phyloP scores from a whole-genome alignment of 2,113 vertebrate species.

The Cyanistes caeruleus region DNA sequence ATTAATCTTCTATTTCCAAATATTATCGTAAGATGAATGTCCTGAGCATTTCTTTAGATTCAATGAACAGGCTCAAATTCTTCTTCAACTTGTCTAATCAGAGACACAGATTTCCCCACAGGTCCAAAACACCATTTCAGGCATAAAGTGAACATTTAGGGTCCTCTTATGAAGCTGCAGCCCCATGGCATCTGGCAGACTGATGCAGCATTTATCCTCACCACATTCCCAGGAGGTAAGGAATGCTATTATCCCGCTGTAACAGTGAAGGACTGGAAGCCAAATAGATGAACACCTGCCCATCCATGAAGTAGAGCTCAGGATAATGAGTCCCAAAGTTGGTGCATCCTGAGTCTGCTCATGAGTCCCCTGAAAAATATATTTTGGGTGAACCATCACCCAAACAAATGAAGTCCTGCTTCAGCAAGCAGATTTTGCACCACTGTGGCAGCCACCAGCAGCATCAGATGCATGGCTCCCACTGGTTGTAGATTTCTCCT shows the following conservation, averaged over 20 bases:
- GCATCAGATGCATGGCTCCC: fast-evolving
- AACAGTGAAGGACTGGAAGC: neutral
- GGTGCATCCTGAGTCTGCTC: neutral
- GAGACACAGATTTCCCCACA: neutral
- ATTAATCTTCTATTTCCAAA: neutral
- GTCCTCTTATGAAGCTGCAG: neutral
- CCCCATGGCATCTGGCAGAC: neutral
- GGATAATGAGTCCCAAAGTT: neutral
- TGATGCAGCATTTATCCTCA: neutral
- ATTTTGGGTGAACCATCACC: neutral
- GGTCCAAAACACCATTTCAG: neutral
- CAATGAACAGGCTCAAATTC: neutral
- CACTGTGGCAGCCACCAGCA: neutral
- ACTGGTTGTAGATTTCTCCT: neutral
- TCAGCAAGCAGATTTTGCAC: neutral
- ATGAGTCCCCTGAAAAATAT: neutral
- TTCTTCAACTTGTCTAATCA: neutral
- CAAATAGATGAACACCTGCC: neutral
- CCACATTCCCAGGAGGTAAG: neutral
- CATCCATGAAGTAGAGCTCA: neutral
- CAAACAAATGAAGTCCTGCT: neutral
- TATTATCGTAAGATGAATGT: neutral
- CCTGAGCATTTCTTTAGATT: neutral
- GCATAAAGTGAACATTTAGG: neutral
- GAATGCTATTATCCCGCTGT: neutral